Conservation (phyloP, 2,113 vertebrate genomes). For the Channa argus region DNA sequence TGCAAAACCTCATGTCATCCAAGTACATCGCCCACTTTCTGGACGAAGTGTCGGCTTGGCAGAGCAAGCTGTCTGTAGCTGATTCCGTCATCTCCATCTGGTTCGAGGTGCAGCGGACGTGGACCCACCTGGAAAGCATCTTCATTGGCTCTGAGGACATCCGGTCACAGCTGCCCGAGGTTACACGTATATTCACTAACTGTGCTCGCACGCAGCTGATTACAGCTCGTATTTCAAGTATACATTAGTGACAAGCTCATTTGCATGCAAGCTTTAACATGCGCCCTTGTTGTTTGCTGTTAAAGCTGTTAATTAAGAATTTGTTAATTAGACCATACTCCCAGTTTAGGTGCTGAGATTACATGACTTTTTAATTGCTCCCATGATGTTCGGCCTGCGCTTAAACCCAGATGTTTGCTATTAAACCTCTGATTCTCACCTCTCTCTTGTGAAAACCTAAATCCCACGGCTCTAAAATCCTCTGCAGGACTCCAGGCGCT, state of each 20-base stretch:
- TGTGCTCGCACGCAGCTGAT: not conserved
- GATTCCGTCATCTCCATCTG: slow-evolving; percentile 91
- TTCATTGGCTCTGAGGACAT: slow-evolving; percentile 97
- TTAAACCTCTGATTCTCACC: slow-evolving; percentile 58
- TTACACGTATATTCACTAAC: slow-evolving; percentile 42
- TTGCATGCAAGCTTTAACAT: slow-evolving; percentile 26
- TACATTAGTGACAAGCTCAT: slow-evolving; percentile 2
- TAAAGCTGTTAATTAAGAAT: slow-evolving; percentile 49
- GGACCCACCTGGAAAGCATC: slow-evolving; percentile 96
- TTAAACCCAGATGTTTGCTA: slow-evolving; percentile 75
- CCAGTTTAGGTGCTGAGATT: slow-evolving; percentile 57
- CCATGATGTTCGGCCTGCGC: slow-evolving; percentile 30
- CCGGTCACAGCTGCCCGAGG: slow-evolving; percentile 93
- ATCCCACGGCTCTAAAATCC: slow-evolving; percentile 51
- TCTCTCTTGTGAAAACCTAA: slow-evolving; percentile 38
- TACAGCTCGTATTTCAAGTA: slow-evolving; percentile 10
- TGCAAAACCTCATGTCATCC: slow-evolving; percentile 94
- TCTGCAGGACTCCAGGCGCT: slow-evolving; percentile 90
- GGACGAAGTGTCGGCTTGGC: slow-evolving; percentile 93
- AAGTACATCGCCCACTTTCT: slow-evolving; percentile 92
- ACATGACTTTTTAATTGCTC: slow-evolving; percentile 64
- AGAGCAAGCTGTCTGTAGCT: slow-evolving; percentile 87
- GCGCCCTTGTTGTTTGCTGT: not conserved
- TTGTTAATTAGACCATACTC: slow-evolving; percentile 36
- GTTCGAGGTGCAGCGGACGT: slow-evolving; percentile 93